Evolutionary conservation across 2,113 vertebrate genomes (phyloP), one percentile per base, ranked within the genome.

Genomic region (Hylia prasina): DNA sequence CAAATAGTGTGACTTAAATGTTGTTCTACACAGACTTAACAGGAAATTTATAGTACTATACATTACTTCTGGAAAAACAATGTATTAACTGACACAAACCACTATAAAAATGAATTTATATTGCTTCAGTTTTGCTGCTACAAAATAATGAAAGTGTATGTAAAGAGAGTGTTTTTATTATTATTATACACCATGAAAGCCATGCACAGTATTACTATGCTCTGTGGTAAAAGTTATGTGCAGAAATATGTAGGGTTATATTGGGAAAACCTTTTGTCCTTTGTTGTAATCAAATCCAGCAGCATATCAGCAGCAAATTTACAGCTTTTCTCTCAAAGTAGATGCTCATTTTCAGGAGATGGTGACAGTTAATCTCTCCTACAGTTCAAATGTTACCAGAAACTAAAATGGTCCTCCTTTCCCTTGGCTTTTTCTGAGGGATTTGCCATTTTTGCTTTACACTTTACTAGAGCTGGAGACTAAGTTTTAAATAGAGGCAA

Each of bases 91-190:
- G 92, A 84, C 93, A 95, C 23, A 64, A 87, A 64, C 33, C 48
- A 81, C 88, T 71, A 93, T 84, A 92, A 95, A 96, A 89, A 83
- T 75, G 56, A 89, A 93, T 95, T 94, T 86, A 94, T 89, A 94
- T 68, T 75, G 60, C 57, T 92, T 89, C 56, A 84, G 64, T 75
- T 96, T 92, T 96, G 53, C 51, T 92, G 60, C 79, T 83, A 90
- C 75, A 92, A 93, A 93, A 94, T 75, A 86, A 95, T 68, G 63
- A 51, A 92, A 92, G 63, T 40, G 28, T 21, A 70, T 25, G 44
- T 78, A 94, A 96, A 92, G 64, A 83, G 73, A 82, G 48, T 92
- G 83, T 95, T 91, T 96, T 90, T 93, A 94, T 91, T 86, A 88
- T 61, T 93, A 88, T 82, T 90, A 63, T 63, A 40, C 27, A 70